Evolutionary conservation across 2,888 invertebrate genomes (phyloP), one percentile per base, ranked within the genome.

Genomic region (Nezara viridula): DNA sequence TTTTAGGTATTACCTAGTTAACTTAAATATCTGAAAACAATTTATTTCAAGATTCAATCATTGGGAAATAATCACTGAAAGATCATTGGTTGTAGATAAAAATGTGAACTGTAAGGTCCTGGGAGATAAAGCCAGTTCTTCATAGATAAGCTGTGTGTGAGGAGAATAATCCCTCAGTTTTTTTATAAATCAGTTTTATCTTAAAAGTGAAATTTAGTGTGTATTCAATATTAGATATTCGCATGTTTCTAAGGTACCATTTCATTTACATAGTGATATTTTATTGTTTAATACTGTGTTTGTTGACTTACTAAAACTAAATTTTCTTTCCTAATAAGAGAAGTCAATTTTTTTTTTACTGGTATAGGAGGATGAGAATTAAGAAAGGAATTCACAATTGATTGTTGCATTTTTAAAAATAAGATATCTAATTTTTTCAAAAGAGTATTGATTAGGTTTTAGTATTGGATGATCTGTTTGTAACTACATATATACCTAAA

Each of bases 31-130:
- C 5, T 32, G 32, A 24, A 32, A 32, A 32, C 32, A 66, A 6
- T 66, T 66, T 66, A 5, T 44, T 81, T 81, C 12, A 81, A 81
- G 81, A 24, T 81, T 81, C 81, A 44, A 81, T 81, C 81, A 14
- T 81, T 44, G 24, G 40, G 24, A 44, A 81, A 81, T 81, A 81
- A 81, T 81, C 81, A 81, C 40, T 81, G 81, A n/a, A n/a, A 44
- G 81, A 81, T 81, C 44, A 81, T 81, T 81, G 81, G 81, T 44
- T 44, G 81, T 44, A 81, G 81, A 81, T 81, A 81, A 81, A 81
- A n/a, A 24, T 81, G 81, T 81, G 81, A 81, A 81, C 81, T 44
- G 81, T 44, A 81, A 81, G 81, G 81, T 81, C 81, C 44, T 44
- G 44, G 10, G 44, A 81, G 81, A 81, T 81, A 81, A 81, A 81